phyloP scores from a whole-genome alignment of 2,797 vertebrate species.

The Ptychadena robeensis region DNA sequence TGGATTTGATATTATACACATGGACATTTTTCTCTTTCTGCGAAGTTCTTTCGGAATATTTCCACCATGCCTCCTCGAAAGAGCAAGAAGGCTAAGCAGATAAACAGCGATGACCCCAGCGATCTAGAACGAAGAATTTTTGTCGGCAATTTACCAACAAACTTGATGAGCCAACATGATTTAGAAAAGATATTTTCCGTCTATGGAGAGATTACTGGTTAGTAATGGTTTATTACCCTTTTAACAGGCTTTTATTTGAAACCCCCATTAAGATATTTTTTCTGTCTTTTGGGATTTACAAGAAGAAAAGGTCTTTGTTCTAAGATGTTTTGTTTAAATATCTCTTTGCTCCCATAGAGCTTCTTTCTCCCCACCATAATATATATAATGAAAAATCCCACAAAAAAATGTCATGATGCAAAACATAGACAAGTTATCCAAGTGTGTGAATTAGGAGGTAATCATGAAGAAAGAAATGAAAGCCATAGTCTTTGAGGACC shows the following conservation, averaged over 20 bases:
- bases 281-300: no score
- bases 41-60: slow-evolving; percentile 68
- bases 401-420: no score
- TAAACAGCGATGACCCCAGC: slow-evolving; percentile 84
- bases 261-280: background rate
- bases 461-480: no score
- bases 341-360: no score
- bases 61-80: slow-evolving; percentile 82
- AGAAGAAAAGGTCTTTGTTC: no score
- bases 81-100: slow-evolving; percentile 74
- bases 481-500: no score
- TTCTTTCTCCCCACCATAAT: no score
- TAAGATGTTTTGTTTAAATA: no score
- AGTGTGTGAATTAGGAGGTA: no score
- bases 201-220: slow-evolving; percentile 87
- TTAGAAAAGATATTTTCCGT: slow-evolving; percentile 86
- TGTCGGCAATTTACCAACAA: slow-evolving; percentile 90
- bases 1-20: slow-evolving; percentile 65
- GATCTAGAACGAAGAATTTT: slow-evolving; percentile 91
- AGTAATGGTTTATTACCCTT: slow-evolving; percentile 77
- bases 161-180: slow-evolving; percentile 87
- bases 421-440: no score
- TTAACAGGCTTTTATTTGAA: slow-evolving; percentile 3
- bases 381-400: no score
- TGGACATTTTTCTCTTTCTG: slow-evolving; percentile 70